These are phyloP conservation scores for Campoplex capitator DNA, from an alignment of 2,888 invertebrate genomes.

Conservation along the genomic window DNA sequence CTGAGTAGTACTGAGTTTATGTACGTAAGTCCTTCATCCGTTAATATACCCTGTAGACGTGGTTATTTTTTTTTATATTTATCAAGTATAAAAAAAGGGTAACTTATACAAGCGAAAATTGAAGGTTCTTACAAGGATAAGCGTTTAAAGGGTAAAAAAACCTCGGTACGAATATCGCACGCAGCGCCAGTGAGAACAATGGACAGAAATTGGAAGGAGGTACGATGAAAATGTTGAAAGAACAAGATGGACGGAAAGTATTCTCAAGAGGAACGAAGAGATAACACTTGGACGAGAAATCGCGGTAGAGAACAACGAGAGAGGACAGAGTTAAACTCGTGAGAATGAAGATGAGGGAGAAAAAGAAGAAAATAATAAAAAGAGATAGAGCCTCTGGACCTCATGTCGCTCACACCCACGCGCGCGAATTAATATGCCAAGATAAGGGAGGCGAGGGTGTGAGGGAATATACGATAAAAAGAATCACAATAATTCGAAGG, in stretches of 20 bases:
- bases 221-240: conserved; percentile 45
- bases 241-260: conserved; percentile 49
- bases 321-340: conserved; percentile 46
- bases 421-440: conserved; percentile 79
- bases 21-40: not conserved
- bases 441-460: conserved; percentile 73
- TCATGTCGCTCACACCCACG: conserved; percentile 75
- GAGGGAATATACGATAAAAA: conserved; percentile 63
- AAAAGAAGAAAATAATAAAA: conserved; percentile 27
- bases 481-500: conserved; percentile 27
- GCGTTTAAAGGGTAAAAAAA: conserved; percentile 7
- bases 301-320: conserved; percentile 51
- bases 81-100: not conserved
- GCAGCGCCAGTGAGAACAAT: conserved; percentile 49
- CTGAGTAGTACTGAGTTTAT: not conserved
- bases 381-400: conserved; percentile 62
- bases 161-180: conserved; percentile 22
- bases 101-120: conserved; percentile 28
- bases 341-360: conserved; percentile 39
- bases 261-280: conserved; percentile 51
- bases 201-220: conserved; percentile 45
- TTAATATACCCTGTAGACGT: not conserved
- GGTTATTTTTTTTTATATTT: not conserved
- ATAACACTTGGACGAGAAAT: conserved; percentile 55
- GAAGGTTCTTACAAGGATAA: conserved; percentile 21